phyloP scores from a whole-genome alignment of 2,888 invertebrate species.

The Thymelicus lineola region DNA sequence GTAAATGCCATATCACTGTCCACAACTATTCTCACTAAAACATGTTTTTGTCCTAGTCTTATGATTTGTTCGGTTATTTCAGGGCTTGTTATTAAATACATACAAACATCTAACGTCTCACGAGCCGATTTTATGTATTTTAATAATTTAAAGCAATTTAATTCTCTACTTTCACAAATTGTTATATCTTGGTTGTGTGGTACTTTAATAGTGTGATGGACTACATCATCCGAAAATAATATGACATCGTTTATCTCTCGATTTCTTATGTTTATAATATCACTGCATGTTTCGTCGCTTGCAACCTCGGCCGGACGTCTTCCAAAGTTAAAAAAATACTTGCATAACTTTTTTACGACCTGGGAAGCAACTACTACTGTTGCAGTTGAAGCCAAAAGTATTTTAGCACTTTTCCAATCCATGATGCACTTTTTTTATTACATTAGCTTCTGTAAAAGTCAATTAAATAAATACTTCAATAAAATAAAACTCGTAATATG shows the following conservation, averaged over 20 bases:
- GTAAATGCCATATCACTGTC: constrained; percentile 80
- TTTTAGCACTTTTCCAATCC: constrained; percentile 77
- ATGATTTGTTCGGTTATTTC: constrained; percentile 80
- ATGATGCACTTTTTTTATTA: constrained; percentile 51
- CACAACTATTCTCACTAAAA: constrained; percentile 76
- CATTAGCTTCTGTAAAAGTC: constrained; percentile 47
- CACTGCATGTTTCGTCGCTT: constrained; percentile 62
- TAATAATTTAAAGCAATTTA: constrained; percentile 77
- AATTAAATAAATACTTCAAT: constrained; percentile 41
- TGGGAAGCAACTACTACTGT: constrained; percentile 74
- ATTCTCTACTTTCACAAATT: constrained; percentile 74
- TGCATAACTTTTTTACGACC: constrained; percentile 70
- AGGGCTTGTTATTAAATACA: constrained; percentile 79
- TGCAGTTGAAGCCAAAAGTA: constrained; percentile 73
- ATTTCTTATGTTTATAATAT: constrained; percentile 63
- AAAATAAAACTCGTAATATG: constrained; percentile 44
- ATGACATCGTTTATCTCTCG: constrained; percentile 81
- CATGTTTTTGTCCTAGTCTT: constrained; percentile 76
- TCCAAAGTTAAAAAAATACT: constrained; percentile 61
- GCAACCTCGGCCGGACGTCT: constrained; percentile 51
- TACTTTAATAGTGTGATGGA: constrained; percentile 68
- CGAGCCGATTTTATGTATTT: constrained; percentile 79
- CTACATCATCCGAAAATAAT: constrained; percentile 75
- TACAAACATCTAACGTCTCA: constrained; percentile 79
- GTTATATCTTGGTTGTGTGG: constrained; percentile 69